phyloP scores from a whole-genome alignment of 2,888 invertebrate genomes.

The Trachelus stipa region DNA sequence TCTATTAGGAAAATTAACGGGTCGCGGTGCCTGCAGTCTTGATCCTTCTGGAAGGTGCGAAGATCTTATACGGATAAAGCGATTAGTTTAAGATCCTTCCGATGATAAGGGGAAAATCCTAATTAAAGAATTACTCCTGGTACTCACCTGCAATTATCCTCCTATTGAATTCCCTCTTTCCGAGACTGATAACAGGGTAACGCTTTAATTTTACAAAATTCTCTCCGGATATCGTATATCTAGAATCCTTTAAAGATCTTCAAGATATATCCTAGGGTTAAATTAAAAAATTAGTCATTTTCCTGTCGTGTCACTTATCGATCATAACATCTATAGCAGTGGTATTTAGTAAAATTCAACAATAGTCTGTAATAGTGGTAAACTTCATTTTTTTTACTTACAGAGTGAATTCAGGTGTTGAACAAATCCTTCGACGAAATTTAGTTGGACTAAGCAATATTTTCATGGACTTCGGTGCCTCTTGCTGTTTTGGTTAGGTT shows the following conservation, averaged over 20 bases:
- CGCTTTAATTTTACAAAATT: not conserved
- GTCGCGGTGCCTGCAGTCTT: constrained; percentile 30
- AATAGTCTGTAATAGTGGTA: not conserved
- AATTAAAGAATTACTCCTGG: constrained; percentile 20
- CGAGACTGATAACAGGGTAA: not conserved
- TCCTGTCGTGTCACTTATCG: not conserved
- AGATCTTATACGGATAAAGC: constrained; percentile 23
- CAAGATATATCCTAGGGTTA: not conserved
- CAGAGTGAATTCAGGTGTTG: not conserved
- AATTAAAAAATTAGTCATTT: not conserved
- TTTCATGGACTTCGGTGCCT: not conserved
- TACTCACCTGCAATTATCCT: not conserved
- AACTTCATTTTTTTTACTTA: not conserved
- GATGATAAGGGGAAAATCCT: constrained; percentile 15
- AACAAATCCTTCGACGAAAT: not conserved
- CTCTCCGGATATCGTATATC: not conserved
- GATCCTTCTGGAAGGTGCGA: constrained; percentile 28
- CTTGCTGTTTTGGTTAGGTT: not conserved
- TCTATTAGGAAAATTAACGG: constrained; percentile 63
- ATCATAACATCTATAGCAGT: not conserved
- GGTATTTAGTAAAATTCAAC: not conserved
- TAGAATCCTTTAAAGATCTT: not conserved
- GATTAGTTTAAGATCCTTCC: constrained; percentile 6
- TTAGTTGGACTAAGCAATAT: not conserved
- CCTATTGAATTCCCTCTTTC: not conserved